Base-by-base conservation (phyloP, 2,888 invertebrate genomes). In the Parnassius orleans region DNA sequence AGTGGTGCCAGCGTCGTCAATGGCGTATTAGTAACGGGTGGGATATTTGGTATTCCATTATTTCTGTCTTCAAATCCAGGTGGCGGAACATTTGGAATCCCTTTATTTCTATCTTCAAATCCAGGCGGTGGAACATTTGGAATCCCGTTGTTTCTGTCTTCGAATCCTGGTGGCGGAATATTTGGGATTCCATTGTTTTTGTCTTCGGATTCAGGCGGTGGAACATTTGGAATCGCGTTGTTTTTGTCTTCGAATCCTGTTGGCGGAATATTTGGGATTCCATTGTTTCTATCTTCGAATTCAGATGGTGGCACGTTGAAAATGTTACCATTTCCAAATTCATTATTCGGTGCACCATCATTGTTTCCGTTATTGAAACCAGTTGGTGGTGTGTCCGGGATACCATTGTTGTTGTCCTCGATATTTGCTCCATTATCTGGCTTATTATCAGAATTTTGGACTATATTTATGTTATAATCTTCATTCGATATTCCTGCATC, bases 1-100 rank as follows among this genome's bases (percentile, higher is more conserved):
- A 79, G 51, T 3, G 64, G 64, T 7, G 73, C 66, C 0, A 73
- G 66, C n/a, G 61, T 67, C 15, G 65, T 63, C 42, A 11, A 19
- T 3, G 44, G 47, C n/a, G 43, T 53, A 7, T 61, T 64, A 9
- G 41, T 42, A 41, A 59, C 61, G n/a, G 61, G 33, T 50, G 51
- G 46, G 1, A 1, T 10, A 11, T 14, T 53, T 42, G 56, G 55
- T 46, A 44, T 56, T 19, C 51, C 42, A 15, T 54, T 50, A 12
- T 48, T 48, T 10, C 14, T 53, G 14, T 58, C 44, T 58, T 58
- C 57, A 10, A 57, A 19, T 12, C 19, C 57, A 15, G 50, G 43
- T 10, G 51, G 50, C 9, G 44, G 57, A 5, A 57, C 41, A 9
- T 47, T 47, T 14, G 47, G 47, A 7, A 47, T 47, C 9, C 47